Percentiles rank a stretch among this genome's conserved stretches.
Evolutionary conservation across 2,888 invertebrate genomes (phyloP).

Genomic region (Drosophila infuscata): DNA sequence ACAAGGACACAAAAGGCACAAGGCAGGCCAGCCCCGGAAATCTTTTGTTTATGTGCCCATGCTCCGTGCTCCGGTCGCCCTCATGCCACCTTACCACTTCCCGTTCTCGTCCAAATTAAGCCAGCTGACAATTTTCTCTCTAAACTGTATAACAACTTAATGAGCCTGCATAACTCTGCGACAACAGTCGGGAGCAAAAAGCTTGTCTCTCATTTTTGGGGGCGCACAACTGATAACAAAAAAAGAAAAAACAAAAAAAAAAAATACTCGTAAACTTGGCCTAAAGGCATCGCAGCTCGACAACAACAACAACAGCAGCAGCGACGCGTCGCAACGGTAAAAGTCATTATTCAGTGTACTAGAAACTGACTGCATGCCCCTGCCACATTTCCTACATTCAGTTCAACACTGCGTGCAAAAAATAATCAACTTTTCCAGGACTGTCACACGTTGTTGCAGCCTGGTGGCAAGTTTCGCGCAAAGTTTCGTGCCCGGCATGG

Average conservation of each 20-base stretch:
- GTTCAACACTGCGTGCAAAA: constrained; percentile 59
- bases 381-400: constrained; percentile 5
- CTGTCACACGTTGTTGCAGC: constrained; percentile 74
- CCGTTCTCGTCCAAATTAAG: constrained; percentile 72
- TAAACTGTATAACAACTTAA: constrained; percentile 82
- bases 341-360: constrained; percentile 81
- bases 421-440: constrained; percentile 81
- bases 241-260: constrained; percentile 16
- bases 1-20: constrained; percentile 45
- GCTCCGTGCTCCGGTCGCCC: constrained; percentile 34
- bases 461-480: constrained; percentile 73
- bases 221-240: constrained; percentile 37
- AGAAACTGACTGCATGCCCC: constrained; percentile 55
- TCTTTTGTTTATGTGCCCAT: constrained; percentile 73
- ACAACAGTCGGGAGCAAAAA: constrained; percentile 43
- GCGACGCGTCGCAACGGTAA: constrained; percentile 51
- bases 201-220: constrained; percentile 31
- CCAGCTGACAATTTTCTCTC: constrained; percentile 81
- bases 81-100: background rate
- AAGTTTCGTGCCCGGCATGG: constrained; percentile 64
- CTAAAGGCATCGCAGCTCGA: constrained; percentile 59
- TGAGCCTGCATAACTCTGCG: constrained; percentile 82
- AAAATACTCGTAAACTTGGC: constrained; percentile 72
- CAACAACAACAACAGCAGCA: constrained; percentile 24
- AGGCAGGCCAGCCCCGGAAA: constrained; percentile 62